A percentile compares a stretch with the other conserved stretches of the same genome.
These are phyloP conservation scores for Channallabes apus DNA, from an alignment of 2,797 vertebrate species.

Conservation along the genomic window DNA sequence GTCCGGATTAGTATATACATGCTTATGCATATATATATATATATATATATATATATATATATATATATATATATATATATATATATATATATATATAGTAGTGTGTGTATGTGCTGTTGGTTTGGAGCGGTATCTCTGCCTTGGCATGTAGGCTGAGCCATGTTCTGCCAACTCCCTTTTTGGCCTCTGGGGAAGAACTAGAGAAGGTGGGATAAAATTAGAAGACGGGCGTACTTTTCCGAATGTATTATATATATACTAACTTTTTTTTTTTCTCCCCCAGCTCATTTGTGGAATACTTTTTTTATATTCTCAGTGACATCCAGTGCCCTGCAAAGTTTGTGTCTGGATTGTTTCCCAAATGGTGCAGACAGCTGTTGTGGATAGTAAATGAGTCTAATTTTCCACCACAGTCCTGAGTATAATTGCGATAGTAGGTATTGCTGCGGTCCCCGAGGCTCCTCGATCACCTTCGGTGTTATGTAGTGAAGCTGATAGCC, in stretches of 20 bases:
- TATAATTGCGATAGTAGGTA: slow-evolving; percentile 40
- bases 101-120: not conserved
- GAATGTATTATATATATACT: not conserved
- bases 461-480: slow-evolving; percentile 35
- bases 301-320: not conserved
- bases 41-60: too few species aligned
- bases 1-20: not conserved
- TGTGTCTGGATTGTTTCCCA: not conserved
- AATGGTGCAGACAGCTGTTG: slow-evolving; percentile 8
- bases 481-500: slow-evolving; percentile 46
- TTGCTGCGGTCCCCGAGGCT: slow-evolving; percentile 30
- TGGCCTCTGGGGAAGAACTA: slow-evolving; percentile 51
- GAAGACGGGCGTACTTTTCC: slow-evolving; percentile 53
- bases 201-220: slow-evolving; percentile 56
- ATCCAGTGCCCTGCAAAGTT: slow-evolving; percentile 20
- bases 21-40: not conserved
- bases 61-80: too few species aligned
- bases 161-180: slow-evolving; percentile 53
- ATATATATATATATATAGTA: too few species aligned
- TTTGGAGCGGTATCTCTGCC: slow-evolving; percentile 32
- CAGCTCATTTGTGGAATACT: slow-evolving; percentile 17
- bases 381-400: slow-evolving; percentile 30
- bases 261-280: not conserved
- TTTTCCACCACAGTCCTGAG: slow-evolving; percentile 36
- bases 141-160: slow-evolving; percentile 48